Evolutionary conservation across 2,797 vertebrate genomes (phyloP).

Genomic region (Scleropages formosus): DNA sequence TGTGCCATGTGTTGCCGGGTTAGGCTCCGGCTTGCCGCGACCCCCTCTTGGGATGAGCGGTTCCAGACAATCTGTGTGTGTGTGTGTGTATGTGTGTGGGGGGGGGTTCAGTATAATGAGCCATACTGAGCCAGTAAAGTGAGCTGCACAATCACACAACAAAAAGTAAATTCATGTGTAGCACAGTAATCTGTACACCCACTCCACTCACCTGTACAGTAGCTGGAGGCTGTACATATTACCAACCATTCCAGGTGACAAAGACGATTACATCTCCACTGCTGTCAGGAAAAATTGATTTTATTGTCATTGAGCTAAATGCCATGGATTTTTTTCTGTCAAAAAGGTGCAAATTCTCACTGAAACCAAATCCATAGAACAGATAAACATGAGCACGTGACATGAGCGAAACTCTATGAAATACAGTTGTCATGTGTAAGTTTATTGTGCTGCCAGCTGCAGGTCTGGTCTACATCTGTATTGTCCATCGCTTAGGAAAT

Average conservation of each 20-base stretch:
- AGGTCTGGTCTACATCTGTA: not conserved
- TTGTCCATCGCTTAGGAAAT: conserved; percentile 3
- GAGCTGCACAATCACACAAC: not conserved
- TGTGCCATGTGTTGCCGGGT: too few relatives aligned
- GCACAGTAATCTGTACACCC: not conserved
- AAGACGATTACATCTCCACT: not conserved
- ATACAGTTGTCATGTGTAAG: not conserved
- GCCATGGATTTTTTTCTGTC: not conserved
- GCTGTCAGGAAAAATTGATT: not conserved
- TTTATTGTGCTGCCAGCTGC: too few relatives aligned
- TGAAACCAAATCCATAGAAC: not conserved
- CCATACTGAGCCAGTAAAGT: not conserved
- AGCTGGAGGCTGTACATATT: not conserved
- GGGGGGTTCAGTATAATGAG: not conserved
- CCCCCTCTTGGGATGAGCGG: too few relatives aligned
- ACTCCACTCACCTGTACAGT: not conserved
- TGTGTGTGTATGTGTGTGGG: too few relatives aligned
- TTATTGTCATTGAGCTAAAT: not conserved
- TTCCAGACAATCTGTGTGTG: too few relatives aligned
- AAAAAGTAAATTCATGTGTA: not conserved
- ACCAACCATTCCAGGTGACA: not conserved
- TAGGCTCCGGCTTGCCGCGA: too few relatives aligned
- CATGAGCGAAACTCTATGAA: not conserved
- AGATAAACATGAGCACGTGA: not conserved
- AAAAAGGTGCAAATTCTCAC: not conserved